Base-by-base conservation (phyloP, 1,140 invertebrate species). In the Brachionus paranguensis region DNA sequence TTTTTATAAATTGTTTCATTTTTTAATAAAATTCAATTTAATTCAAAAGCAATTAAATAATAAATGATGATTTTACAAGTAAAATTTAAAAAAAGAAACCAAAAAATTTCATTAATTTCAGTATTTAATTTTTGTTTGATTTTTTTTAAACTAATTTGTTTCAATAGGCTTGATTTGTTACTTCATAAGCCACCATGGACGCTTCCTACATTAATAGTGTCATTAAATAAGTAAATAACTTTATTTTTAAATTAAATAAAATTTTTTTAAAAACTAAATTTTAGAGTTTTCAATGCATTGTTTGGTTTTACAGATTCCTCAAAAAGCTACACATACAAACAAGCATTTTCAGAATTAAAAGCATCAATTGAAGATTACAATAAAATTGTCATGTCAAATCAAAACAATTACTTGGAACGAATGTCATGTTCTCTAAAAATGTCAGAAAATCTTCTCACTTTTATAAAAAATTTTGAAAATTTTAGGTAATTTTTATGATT, bases 151-250 rank as follows among this genome's bases (percentile, higher is more conserved):
- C 5, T 1, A 14, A 50, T 14, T 50, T 50, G n/a, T 50, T 50
- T 50, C 11, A 14, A 50, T 3, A 81, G 78, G 78, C 33, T 41
- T 10, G 78, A 81, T 37, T 27, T 81, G 3, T 14, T 68, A 3
- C 17, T 68, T 45, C 64, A 81, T 29, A 60, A 60, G 6, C 78
- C 78, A 68, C 78, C 78, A 45, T 81, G 78, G 78, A 81, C 78
- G 33, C 53, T 81, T 14, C 12, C 27, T 2, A 76, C 72, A n/a
- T 50, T 76, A n/a, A 50, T 50, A 27, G 17, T 27, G 8, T 27
- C 20, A 50, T n/a, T 76, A 76, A 76, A 50, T 50, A 76, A 76
- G 72, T 76, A 3, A 50, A n/a, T 24, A 37, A 1, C 6, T 37
- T 37, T n/a, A n/a, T n/a, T 37, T 37, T 37, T 7, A 0, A 7